Conservation (phyloP, 2,113 vertebrate species). For the Trematomus loennbergii region DNA sequence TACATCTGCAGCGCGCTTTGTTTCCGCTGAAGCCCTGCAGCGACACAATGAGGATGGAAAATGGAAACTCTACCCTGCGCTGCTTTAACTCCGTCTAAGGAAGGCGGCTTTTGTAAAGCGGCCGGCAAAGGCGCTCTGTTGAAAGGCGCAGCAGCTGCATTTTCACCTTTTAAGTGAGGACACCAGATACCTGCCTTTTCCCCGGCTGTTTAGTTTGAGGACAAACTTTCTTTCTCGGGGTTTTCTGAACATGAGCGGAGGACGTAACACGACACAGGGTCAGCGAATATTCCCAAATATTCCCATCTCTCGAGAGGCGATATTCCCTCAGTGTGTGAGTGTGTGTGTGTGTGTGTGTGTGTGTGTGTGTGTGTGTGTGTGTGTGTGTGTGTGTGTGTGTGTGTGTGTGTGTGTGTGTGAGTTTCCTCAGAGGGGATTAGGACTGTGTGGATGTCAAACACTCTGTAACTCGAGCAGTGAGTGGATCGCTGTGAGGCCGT, state of each 20-base stretch:
- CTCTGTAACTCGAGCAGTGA: conserved; percentile 33
- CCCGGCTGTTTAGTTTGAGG: conserved; percentile 52
- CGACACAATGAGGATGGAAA: conserved; percentile 55
- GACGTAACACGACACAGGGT: conserved; percentile 58
- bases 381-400: background rate
- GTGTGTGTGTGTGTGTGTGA: background rate
- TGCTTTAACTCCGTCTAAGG: conserved; percentile 80
- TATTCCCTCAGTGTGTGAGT: background rate
- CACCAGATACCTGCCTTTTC: conserved; percentile 77
- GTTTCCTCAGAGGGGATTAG: conserved; percentile 18
- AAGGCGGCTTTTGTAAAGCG: conserved; percentile 74
- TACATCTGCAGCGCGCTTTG: conserved; percentile 79
- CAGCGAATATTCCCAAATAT: conserved; percentile 19
- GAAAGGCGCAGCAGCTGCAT: conserved; percentile 69
- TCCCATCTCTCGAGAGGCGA: background rate
- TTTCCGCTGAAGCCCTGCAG: conserved; percentile 62
- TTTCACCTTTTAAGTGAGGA: conserved; percentile 78
- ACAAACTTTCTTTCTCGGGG: conserved; percentile 67
- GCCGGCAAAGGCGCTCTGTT: conserved; percentile 80
- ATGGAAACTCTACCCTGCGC: conserved; percentile 75
- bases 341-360: background rate
- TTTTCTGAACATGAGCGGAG: conserved; percentile 55
- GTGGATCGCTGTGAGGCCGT: conserved; percentile 13
- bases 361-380: conserved; percentile 1
- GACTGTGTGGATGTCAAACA: conserved; percentile 24